These are phyloP conservation scores for Tetrapedia diversipes DNA, from an alignment of 2,888 invertebrate genomes.

Conservation along the genomic window DNA sequence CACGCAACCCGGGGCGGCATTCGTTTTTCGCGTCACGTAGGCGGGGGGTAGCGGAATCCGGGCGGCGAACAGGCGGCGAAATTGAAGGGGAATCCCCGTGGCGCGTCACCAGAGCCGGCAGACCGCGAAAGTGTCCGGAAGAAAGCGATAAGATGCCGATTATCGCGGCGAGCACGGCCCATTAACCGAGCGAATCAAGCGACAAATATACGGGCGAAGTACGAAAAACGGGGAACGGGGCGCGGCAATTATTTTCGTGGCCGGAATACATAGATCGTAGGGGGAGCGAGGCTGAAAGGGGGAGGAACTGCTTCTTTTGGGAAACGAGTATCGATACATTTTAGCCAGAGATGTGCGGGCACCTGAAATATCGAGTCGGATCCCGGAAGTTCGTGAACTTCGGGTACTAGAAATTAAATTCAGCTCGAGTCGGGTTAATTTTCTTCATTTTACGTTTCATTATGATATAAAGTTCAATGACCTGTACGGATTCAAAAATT, in stretches of 20 bases:
- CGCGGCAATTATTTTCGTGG: slow-evolving; percentile 41
- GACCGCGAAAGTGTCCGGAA: slow-evolving; percentile 33
- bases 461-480: no score
- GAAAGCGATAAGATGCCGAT: slow-evolving; percentile 59
- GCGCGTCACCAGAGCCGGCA: background rate
- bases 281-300: no score
- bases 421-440: no score
- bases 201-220: slow-evolving; percentile 54
- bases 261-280: no score
- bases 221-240: slow-evolving; percentile 30
- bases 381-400: no score
- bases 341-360: no score
- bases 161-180: slow-evolving; percentile 59
- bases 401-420: no score
- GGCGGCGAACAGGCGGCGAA: slow-evolving; percentile 43
- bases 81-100: slow-evolving; percentile 29
- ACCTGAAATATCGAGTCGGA: no score
- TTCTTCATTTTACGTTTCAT: no score
- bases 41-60: slow-evolving; percentile 53
- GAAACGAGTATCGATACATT: no score
- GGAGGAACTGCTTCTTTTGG: no score
- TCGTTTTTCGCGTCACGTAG: slow-evolving; percentile 63
- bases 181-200: slow-evolving; percentile 59
- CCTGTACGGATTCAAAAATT: no score
- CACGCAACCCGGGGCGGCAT: slow-evolving; percentile 34